These are phyloP conservation scores for Eucidaris tribuloides DNA, from an alignment of 35 echinoderm and acorn worm species.

Conservation along the genomic window DNA sequence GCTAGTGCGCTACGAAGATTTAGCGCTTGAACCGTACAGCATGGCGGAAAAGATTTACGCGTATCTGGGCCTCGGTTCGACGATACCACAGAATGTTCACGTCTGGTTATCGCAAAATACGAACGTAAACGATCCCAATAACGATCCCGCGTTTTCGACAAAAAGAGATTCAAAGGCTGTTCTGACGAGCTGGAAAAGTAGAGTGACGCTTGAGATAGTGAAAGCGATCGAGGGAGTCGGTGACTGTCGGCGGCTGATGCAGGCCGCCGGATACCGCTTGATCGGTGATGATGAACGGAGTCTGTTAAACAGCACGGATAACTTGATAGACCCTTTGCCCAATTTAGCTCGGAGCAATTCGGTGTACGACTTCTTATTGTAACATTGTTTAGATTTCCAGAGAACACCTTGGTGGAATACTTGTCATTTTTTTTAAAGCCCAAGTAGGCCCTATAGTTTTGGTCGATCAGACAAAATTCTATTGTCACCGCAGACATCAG, in stretches of 20 bases:
- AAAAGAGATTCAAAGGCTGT: constrained; percentile 42
- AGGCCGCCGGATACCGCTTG: constrained; percentile 25
- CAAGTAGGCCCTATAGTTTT: not conserved
- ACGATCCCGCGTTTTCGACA: constrained; percentile 37
- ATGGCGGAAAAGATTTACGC: constrained; percentile 29
- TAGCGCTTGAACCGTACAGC: constrained; percentile 26
- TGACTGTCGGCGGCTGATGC: constrained; percentile 51
- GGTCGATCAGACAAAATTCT: not conserved
- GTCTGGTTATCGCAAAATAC: constrained; percentile 48
- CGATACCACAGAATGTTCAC: constrained; percentile 18
- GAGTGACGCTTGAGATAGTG: constrained; percentile 33
- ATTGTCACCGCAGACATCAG: not conserved
- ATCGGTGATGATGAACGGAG: not conserved
- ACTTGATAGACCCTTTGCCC: not conserved
- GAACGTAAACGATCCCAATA: constrained; percentile 20
- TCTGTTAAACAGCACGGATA: not conserved
- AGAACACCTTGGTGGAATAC: too few relatives aligned
- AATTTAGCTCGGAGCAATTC: too few relatives aligned
- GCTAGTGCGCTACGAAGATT: constrained; percentile 51
- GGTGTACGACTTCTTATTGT: not conserved
- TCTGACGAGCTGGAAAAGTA: constrained; percentile 27
- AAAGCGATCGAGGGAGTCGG: constrained; percentile 40
- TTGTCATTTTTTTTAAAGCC: not conserved
- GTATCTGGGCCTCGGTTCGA: constrained; percentile 23
- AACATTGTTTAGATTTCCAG: not conserved